These are phyloP conservation scores for Myrmecophaga tridactyla DNA, from an alignment of 2,113 vertebrate species.

Conservation along the genomic window DNA sequence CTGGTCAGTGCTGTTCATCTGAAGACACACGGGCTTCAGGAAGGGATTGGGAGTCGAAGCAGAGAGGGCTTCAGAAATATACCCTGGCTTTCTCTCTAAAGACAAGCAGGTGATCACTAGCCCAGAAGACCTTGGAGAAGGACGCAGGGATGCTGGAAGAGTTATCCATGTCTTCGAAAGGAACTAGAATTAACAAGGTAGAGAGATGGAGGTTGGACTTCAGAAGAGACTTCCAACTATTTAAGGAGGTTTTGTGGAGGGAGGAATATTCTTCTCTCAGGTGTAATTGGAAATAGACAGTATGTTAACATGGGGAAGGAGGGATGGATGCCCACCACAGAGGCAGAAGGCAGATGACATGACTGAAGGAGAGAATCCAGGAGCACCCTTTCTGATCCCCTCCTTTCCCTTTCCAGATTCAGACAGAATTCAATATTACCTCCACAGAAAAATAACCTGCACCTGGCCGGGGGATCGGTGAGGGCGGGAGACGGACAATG, in stretches of 20 bases:
- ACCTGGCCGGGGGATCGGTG: not conserved
- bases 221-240: not conserved
- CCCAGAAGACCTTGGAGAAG: not conserved
- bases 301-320: not conserved
- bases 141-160: not conserved
- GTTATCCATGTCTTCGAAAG: not conserved
- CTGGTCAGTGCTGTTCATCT: not conserved
- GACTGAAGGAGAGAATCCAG: not conserved
- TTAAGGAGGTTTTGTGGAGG: not conserved
- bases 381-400: not conserved
- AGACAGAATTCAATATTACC: not conserved
- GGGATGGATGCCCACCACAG: not conserved
- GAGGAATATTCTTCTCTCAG: not conserved
- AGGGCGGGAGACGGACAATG: too few species aligned
- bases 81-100: not conserved
- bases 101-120: not conserved
- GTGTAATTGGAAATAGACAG: not conserved
- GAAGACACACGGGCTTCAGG: not conserved
- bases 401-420: not conserved
- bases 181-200: not conserved
- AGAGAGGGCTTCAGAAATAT: not conserved
- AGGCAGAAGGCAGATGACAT: not conserved
- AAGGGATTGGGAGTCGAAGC: not conserved
- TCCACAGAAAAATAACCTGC: not conserved
- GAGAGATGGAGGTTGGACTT: not conserved